Evolutionary conservation across 2,113 vertebrate genomes (phyloP), one percentile per base, ranked within the genome.

Genomic region (Dipodomys spectabilis): DNA sequence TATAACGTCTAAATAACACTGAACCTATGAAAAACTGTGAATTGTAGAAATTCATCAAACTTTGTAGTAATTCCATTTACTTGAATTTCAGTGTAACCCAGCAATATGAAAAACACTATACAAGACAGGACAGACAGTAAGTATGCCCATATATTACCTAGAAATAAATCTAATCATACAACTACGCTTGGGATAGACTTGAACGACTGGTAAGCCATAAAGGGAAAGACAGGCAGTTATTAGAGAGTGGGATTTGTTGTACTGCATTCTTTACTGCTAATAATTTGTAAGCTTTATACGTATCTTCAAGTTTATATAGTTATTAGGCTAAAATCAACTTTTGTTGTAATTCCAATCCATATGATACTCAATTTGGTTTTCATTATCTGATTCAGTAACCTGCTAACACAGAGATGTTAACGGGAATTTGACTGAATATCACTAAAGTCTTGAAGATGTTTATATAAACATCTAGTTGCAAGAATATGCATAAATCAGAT

Each of bases 341-440:
- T 91, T 83, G 91, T 78, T 64, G 20, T 18, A 94, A 82, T 44
- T 88, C n/a, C 20, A 91, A 22, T 57, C 72, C 87, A 0, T 39
- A 39, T 82, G 83, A 81, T 39, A 82, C 7, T 91, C 5, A 81
- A 22, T 35, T 92, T 3, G 67, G 77, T 71, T 22, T 75, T 73
- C 65, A 79, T 88, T 69, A 93, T 73, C 78, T 96, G 69, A 12
- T 80, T 96, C 8, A 65, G 78, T n/a, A 92, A 85, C 60, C 86
- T 90, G 27, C n/a, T 75, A 81, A 82, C 71, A 86, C 6, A 73
- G 8, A 92, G 75, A 2, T 18, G 10, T 83, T 94, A 13, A 10
- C 2, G 77, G 23, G 57, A 92, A 45, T 64, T 92, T 16, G 2
- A 67, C 64, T 81, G 53, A 92, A 67, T 87, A 88, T n/a, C 62